Conservation (phyloP, 1,140 invertebrate genomes). For the Anthonomus grandis region DNA sequence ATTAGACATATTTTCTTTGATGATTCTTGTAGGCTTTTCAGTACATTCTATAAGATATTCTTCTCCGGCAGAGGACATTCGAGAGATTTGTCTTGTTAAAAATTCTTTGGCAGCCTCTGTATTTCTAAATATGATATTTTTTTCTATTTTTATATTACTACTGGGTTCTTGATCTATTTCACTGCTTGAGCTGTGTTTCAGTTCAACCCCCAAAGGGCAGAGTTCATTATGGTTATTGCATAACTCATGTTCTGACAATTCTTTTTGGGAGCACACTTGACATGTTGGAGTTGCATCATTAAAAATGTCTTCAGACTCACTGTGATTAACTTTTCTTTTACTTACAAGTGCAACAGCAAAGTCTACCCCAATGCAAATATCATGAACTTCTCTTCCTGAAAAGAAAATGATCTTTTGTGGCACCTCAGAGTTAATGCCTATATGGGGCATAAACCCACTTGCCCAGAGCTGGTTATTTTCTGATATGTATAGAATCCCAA, state of each 20-base stretch:
- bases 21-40: constrained; percentile 62
- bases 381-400: constrained; percentile 61
- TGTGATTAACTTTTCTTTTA: constrained; percentile 58
- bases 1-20: constrained; percentile 71
- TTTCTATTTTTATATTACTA: constrained; percentile 49
- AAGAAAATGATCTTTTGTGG: constrained; percentile 68
- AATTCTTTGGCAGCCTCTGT: constrained; percentile 69
- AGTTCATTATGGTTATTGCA: constrained; percentile 47
- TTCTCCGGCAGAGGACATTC: constrained; percentile 65
- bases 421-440: constrained; percentile 58
- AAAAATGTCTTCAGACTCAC: constrained; percentile 57
- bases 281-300: constrained; percentile 45
- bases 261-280: constrained; percentile 44
- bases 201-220: constrained; percentile 49
- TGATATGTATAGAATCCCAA: constrained; percentile 62
- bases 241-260: constrained; percentile 54
- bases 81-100: constrained; percentile 67
- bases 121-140: constrained; percentile 68
- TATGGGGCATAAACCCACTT: constrained; percentile 67
- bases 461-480: constrained; percentile 71
- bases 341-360: constrained; percentile 67
- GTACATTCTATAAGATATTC: constrained; percentile 63
- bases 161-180: background rate
- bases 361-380: constrained; percentile 62
- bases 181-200: constrained; percentile 49